Percentiles rank a stretch among this genome's conserved stretches.
Conservation (phyloP, 2,113 vertebrate species). For the Rhodinocichla rosea region DNA sequence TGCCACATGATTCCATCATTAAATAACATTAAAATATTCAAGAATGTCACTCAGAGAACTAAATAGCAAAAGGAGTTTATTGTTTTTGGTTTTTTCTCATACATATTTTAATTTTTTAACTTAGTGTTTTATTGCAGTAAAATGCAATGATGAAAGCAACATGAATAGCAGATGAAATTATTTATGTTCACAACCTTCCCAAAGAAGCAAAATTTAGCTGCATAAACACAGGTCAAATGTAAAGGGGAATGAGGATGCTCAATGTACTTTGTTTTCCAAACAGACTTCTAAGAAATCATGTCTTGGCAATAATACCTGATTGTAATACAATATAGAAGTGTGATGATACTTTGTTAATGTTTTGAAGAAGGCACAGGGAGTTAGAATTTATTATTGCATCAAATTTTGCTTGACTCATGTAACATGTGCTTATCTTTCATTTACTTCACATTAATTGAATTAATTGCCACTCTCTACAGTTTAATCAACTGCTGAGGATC, state of each 20-base stretch:
- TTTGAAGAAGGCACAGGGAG: neutral
- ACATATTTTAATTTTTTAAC: neutral
- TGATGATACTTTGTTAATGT: neutral
- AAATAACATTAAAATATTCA: neutral
- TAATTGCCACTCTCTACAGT: slow-evolving; percentile 14
- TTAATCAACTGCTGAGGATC: slow-evolving; percentile 53
- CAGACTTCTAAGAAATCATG: neutral
- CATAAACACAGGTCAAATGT: neutral
- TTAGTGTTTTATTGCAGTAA: neutral
- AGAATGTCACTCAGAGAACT: neutral
- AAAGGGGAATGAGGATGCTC: neutral
- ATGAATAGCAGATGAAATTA: slow-evolving; percentile 10
- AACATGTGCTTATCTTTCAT: slow-evolving; percentile 26
- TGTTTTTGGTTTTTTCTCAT: neutral
- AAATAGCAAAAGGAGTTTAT: neutral
- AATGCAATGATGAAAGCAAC: neutral
- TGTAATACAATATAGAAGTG: neutral
- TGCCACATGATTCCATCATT: neutral
- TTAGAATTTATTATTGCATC: neutral
- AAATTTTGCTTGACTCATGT: neutral
- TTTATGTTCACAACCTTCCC: neutral
- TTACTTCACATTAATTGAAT: slow-evolving; percentile 29
- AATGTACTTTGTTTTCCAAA: neutral
- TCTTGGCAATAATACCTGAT: neutral
- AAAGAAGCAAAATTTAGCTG: neutral